These are phyloP conservation scores for Seriola dumerili DNA, from an alignment of 2,113 vertebrate genomes.

Conservation along the genomic window DNA sequence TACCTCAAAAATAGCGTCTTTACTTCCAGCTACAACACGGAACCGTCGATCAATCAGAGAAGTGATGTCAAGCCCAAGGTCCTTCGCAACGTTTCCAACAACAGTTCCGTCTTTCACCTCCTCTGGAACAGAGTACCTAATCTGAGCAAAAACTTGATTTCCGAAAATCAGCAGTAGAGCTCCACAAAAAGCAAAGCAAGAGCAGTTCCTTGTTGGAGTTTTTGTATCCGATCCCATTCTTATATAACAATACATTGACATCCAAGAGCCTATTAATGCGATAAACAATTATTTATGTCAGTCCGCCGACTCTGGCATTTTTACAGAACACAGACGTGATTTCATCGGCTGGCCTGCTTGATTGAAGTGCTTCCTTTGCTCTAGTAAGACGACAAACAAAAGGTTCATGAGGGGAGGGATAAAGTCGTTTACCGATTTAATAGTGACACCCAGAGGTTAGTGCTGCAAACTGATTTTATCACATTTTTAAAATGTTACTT, in stretches of 20 bases:
- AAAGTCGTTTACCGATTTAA: background rate
- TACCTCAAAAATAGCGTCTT: slow-evolving; percentile 70
- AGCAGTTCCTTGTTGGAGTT: background rate
- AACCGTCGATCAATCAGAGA: slow-evolving; percentile 61
- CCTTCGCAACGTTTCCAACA: slow-evolving; percentile 77
- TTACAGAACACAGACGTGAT: background rate
- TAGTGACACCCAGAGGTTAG: slow-evolving; percentile 55
- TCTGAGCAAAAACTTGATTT: slow-evolving; percentile 51
- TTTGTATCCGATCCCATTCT: slow-evolving; percentile 2
- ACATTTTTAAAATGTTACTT: too few relatives aligned
- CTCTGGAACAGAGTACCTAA: slow-evolving; percentile 77
- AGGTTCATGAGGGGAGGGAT: slow-evolving; percentile 24
- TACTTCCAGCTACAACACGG: slow-evolving; percentile 72
- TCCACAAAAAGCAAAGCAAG: background rate
- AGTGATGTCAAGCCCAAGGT: slow-evolving; percentile 73
- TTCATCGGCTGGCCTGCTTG: background rate
- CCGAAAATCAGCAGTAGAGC: slow-evolving; percentile 30
- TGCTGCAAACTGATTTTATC: background rate
- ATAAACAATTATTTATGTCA: background rate
- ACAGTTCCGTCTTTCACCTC: slow-evolving; percentile 75
- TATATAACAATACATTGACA: background rate
- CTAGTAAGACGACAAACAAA: slow-evolving; percentile 34
- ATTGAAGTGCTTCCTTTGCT: background rate
- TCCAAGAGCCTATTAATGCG: background rate
- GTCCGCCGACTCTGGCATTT: background rate